Conservation (phyloP, 2,888 invertebrate genomes). For the Lordiphosa andalusiaca region DNA sequence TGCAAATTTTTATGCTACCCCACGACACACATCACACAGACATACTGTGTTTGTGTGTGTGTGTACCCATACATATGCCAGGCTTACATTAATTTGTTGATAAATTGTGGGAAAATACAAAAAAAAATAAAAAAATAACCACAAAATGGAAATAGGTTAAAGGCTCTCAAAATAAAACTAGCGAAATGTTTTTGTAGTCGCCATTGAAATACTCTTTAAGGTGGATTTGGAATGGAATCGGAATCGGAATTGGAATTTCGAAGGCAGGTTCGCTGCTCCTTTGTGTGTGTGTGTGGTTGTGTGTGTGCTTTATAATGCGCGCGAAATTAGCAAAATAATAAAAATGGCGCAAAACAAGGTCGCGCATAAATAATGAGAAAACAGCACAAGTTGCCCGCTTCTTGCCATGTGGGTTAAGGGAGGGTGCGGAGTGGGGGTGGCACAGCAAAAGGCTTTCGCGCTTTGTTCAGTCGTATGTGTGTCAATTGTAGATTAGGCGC, state of each 20-base stretch:
- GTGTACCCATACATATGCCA: constrained; percentile 15
- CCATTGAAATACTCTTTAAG: constrained; percentile 14
- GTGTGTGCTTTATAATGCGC: constrained; percentile 61
- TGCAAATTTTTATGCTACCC: constrained; percentile 56
- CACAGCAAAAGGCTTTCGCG: constrained; percentile 50
- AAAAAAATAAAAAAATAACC: constrained; percentile 17
- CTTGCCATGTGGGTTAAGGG: constrained; percentile 38
- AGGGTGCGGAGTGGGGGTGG: constrained; percentile 9
- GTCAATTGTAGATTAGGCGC: constrained; percentile 72
- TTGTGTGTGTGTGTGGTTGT: constrained; percentile 31
- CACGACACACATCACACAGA: constrained; percentile 7
- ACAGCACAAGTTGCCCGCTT: constrained; percentile 60
- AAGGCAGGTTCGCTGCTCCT: neutral
- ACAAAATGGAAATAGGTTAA: constrained; percentile 62
- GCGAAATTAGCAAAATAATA: constrained; percentile 71
- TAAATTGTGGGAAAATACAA: constrained; percentile 47
- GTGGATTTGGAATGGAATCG: neutral
- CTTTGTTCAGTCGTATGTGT: constrained; percentile 69
- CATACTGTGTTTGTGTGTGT: neutral
- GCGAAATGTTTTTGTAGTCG: constrained; percentile 26
- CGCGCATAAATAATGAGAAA: constrained; percentile 73
- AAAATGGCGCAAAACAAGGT: constrained; percentile 74
- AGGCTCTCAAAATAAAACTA: constrained; percentile 45
- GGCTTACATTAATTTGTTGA: constrained; percentile 71
- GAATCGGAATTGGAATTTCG: neutral